Evolutionary conservation across 2,888 invertebrate species (phyloP).

Genomic region (Helobdella robusta): DNA sequence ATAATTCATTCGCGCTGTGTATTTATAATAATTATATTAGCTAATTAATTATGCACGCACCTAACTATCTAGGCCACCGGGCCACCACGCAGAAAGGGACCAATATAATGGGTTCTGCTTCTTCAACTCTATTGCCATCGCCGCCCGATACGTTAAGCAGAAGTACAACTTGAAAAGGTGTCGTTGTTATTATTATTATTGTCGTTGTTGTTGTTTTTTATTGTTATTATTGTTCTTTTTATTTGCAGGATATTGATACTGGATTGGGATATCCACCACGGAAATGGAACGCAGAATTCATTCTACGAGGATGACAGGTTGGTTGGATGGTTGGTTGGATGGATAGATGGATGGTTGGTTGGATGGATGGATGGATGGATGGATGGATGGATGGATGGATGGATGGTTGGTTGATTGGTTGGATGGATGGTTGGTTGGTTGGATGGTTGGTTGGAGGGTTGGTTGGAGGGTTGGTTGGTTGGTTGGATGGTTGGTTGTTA

Average conservation of each 20-base stretch:
- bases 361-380: too few relatives aligned
- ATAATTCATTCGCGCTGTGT: too few relatives aligned
- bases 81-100: conserved; percentile 75
- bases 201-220: neutral
- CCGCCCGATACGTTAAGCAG: conserved; percentile 64
- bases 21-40: too few relatives aligned
- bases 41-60: too few relatives aligned
- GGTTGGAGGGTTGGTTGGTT: too few relatives aligned
- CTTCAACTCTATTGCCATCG: conserved; percentile 76
- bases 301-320: conserved; percentile 58
- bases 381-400: too few relatives aligned
- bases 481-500: too few relatives aligned
- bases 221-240: neutral
- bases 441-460: too few relatives aligned
- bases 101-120: conserved; percentile 73
- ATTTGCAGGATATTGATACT: conserved; percentile 63
- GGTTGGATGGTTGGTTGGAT: too few relatives aligned
- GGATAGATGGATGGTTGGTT: too few relatives aligned
- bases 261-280: conserved; percentile 95
- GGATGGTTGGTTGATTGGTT: too few relatives aligned
- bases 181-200: conserved; percentile 14
- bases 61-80: conserved; percentile 64
- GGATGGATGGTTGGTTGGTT: too few relatives aligned
- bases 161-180: conserved; percentile 58
- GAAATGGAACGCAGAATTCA: conserved; percentile 66